Evolutionary conservation across 2,888 invertebrate species (phyloP), one percentile per base, ranked within the genome.

Genomic region (Eupithecia insigniata): DNA sequence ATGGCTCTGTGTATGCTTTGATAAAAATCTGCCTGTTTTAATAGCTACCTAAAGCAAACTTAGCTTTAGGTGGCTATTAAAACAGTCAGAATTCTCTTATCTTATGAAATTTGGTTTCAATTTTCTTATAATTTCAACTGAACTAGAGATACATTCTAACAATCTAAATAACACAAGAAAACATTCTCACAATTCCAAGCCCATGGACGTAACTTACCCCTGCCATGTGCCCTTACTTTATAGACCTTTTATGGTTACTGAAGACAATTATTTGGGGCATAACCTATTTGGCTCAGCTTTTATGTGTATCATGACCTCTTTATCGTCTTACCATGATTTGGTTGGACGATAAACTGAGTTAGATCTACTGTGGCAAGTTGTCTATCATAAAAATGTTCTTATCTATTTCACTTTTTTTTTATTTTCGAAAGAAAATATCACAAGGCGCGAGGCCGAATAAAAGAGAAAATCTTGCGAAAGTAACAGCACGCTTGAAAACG

Each of bases 231-330:
- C 32, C n/a, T 51, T 5, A n/a, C 43, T 71, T 69, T 74, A 74
- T 66, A n/a, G 60, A 61, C 68, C 62, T 71, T 72, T 74, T 71
- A 71, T 66, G 68, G 55, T 69, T 66, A 55, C 65, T 30, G 64
- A 55, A 69, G 65, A 58, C 65, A 65, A 70, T 68, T 68, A 71
- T 71, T 71, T 58, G 32, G 62, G 34, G 43, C 51, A 68, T 68
- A 69, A 66, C 70, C 67, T 55, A 55, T 62, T 74, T 69, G 64
- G 58, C 69, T 74, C 58, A 43, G 67, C 79, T 79, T 79, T 79
- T 76, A 69, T 70, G 69, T 74, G 77, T 74, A 74, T 77, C 62
- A 64, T 64, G 34, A 64, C 64, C 64, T 34, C 34, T 62, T 34
- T 62, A 62, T 34, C 34, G 77, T 66, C 72, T 61, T 58, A 74